Percentiles rank a stretch among this genome's conserved stretches.
Evolutionary conservation across 2,113 vertebrate genomes (phyloP).

Genomic region (Podarcis muralis): DNA sequence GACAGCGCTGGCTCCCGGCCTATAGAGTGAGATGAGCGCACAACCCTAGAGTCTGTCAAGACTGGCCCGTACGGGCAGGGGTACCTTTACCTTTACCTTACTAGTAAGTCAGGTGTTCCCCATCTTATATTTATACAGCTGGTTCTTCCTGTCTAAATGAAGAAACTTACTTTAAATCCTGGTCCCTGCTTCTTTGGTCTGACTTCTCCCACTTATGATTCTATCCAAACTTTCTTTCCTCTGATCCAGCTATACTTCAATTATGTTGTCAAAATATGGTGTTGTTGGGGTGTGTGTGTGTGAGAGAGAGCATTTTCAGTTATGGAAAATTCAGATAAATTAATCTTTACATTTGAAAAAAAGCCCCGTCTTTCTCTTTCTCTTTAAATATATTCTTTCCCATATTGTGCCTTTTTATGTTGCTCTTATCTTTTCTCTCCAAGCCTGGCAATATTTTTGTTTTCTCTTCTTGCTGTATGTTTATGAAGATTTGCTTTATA

Average conservation of each 20-base stretch:
- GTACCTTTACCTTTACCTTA: too few species aligned
- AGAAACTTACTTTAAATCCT: not conserved
- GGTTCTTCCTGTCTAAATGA: too few species aligned
- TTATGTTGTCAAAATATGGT: not conserved
- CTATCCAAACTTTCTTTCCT: not conserved
- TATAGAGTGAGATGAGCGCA: too few species aligned
- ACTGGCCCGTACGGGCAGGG: too few species aligned
- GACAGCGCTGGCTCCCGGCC: too few species aligned
- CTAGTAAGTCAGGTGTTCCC: too few species aligned
- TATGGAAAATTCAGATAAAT: not conserved
- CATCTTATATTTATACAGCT: too few species aligned
- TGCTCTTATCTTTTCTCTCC: constrained; percentile 15
- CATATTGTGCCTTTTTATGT: not conserved
- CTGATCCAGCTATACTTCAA: not conserved
- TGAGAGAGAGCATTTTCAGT: not conserved
- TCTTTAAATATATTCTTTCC: constrained; percentile 1
- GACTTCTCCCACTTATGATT: not conserved
- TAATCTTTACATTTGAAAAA: constrained; percentile 4
- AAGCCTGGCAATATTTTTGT: constrained; percentile 20
- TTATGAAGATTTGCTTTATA: constrained; percentile 34
- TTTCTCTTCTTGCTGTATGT: constrained; percentile 3
- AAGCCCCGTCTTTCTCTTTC: not conserved
- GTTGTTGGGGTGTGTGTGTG: not conserved
- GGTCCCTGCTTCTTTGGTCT: not conserved
- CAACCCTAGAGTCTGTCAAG: too few species aligned